phyloP scores from a whole-genome alignment of 2,113 vertebrate genomes.

The Pungitius pungitius region DNA sequence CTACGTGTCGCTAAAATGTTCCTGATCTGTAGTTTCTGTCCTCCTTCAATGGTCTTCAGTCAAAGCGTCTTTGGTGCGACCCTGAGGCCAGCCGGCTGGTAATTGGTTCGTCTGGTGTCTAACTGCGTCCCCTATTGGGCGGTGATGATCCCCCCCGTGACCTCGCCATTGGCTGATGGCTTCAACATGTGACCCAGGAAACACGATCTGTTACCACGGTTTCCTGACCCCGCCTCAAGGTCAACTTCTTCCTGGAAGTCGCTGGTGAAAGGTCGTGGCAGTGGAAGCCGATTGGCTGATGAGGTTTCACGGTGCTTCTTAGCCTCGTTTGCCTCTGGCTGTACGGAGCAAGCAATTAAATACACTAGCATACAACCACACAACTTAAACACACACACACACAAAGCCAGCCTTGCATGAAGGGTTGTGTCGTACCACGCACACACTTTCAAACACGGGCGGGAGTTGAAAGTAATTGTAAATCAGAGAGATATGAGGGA shows the following conservation, averaged over 20 bases:
- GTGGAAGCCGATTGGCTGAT: constrained; percentile 67
- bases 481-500: constrained; percentile 75
- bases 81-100: constrained; percentile 62
- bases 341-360: constrained; percentile 64
- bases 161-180: constrained; percentile 75
- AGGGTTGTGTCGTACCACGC: constrained; percentile 65
- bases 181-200: constrained; percentile 82
- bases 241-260: constrained; percentile 71
- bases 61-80: constrained; percentile 57
- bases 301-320: constrained; percentile 47
- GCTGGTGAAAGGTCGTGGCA: constrained; percentile 51
- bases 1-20: not conserved
- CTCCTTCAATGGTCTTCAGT: constrained; percentile 39
- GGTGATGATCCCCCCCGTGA: constrained; percentile 64
- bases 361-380: constrained; percentile 13
- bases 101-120: constrained; percentile 71
- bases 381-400: constrained; percentile 8
- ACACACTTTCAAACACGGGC: constrained; percentile 64
- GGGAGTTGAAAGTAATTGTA: constrained; percentile 74
- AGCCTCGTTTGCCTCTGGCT: constrained; percentile 69
- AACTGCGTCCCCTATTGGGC: constrained; percentile 70
- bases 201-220: constrained; percentile 73
- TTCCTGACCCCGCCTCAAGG: constrained; percentile 74
- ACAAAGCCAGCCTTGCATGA: constrained; percentile 26
- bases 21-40: constrained; percentile 6